phyloP scores from a whole-genome alignment of 2,113 vertebrate species.

The Syrrhaptes paradoxus region DNA sequence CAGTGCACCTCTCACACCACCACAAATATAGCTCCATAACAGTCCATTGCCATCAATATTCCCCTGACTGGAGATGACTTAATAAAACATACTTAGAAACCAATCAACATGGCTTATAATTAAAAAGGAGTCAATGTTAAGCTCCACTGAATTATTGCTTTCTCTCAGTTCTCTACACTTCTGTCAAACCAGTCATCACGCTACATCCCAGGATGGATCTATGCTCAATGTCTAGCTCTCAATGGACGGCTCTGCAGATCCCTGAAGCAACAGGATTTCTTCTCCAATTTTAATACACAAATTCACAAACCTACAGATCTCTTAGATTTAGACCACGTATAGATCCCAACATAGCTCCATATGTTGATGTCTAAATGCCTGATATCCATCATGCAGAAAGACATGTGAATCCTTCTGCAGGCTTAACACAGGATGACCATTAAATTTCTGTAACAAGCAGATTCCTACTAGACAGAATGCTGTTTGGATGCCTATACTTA shows the following conservation, averaged over 20 bases:
- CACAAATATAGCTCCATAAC: background rate
- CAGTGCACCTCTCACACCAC: slow-evolving; percentile 27
- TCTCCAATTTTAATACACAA: background rate
- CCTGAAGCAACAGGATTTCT: background rate
- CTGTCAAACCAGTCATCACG: background rate
- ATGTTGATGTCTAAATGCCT: background rate
- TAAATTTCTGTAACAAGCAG: background rate
- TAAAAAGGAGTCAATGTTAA: background rate
- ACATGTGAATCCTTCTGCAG: background rate
- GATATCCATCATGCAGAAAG: background rate
- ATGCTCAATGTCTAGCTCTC: background rate
- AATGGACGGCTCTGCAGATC: background rate
- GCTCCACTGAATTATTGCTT: background rate
- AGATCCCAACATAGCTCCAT: background rate
- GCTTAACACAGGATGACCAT: background rate
- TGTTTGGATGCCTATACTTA: background rate
- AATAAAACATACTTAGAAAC: slow-evolving; percentile 36
- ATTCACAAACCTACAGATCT: background rate
- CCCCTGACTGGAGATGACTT: slow-evolving; percentile 22
- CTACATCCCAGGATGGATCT: background rate
- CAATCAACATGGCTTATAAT: background rate
- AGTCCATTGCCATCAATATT: background rate
- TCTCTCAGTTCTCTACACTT: background rate
- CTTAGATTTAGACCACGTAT: background rate
- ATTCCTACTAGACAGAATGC: background rate